Evolutionary conservation across 2,113 vertebrate genomes (phyloP), one percentile per base, ranked within the genome.

Genomic region (Prunella himalayana): DNA sequence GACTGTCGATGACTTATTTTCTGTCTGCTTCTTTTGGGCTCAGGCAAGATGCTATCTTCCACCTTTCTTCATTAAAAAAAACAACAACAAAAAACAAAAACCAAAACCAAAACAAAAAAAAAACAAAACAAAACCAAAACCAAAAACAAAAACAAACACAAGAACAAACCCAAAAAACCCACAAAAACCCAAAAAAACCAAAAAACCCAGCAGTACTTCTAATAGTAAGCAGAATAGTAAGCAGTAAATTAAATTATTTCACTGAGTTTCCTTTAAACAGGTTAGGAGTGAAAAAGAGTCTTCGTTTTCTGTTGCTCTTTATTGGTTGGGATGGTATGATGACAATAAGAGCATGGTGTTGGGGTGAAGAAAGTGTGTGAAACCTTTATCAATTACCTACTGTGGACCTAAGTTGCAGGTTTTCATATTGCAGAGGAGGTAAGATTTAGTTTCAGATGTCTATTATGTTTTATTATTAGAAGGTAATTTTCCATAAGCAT

Each of bases 181-280:
- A n/a, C n/a, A n/a, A n/a, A n/a, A n/a, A n/a, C n/a, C n/a, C n/a
- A 3, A 30, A 12, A 47, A 22, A 22, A 22, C 5, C 21, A 11
- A 33, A n/a, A 56, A 37, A 37, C 42, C 14, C 14, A 13, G 1
- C n/a, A 30, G 2, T 2, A 41, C 23, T 50, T 73, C 64, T 63
- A 42, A 27, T 16, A n/a, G n/a, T n/a, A n/a, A n/a, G n/a, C n/a
- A n/a, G n/a, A n/a, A n/a, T n/a, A 60, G 6, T 14, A 78, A 27
- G 4, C 20, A 66, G 16, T 39, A 64, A 70, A 82, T 0, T 0
- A 83, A 88, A 77, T 5, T 0, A 25, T 30, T 53, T 64, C 2
- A 2, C 5, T 41, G 42, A 49, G 15, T 39, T 84, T 73, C 19
- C 35, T 75, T 57, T 83, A 63, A 76, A 23, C 2, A 31, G 13